phyloP scores from a whole-genome alignment of 2,797 vertebrate species.

The Cynopterus sphinx region DNA sequence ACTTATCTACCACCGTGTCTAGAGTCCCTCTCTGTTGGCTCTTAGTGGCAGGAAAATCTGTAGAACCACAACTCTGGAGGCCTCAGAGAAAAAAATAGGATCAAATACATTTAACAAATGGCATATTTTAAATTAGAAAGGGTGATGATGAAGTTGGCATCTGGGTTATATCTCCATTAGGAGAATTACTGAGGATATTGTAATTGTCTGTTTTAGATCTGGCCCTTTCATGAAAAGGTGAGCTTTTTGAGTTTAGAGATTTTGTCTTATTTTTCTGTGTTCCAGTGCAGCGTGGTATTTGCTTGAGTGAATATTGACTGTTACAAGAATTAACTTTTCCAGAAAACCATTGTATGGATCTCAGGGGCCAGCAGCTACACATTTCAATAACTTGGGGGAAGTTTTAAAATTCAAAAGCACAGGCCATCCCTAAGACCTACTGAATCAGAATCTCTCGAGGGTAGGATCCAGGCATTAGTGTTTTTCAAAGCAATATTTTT shows the following conservation, averaged over 20 bases:
- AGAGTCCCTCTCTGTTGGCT: background rate
- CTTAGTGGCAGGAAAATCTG: background rate
- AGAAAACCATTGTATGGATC: background rate
- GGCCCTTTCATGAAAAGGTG: background rate
- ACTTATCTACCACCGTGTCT: too few species aligned
- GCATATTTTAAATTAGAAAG: background rate
- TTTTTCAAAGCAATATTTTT: conserved; percentile 22
- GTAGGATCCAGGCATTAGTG: background rate
- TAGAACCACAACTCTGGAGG: background rate
- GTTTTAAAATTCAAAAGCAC: background rate
- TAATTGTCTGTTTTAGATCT: background rate
- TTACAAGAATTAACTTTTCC: background rate
- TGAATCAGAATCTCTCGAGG: background rate
- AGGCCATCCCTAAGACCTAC: background rate
- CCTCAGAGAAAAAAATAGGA: background rate
- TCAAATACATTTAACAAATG: background rate
- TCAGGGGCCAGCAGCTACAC: background rate
- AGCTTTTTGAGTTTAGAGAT: background rate
- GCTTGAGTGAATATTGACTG: background rate
- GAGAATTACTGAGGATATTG: background rate
- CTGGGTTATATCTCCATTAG: background rate
- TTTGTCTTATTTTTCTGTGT: background rate
- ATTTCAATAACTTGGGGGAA: background rate
- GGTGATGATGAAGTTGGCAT: background rate
- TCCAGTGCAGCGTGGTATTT: background rate